Percentiles rank a stretch among this genome's conserved stretches.
These are phyloP conservation scores for Vulpes ferrilata DNA, from an alignment of 2,113 vertebrate genomes.

Conservation along the genomic window DNA sequence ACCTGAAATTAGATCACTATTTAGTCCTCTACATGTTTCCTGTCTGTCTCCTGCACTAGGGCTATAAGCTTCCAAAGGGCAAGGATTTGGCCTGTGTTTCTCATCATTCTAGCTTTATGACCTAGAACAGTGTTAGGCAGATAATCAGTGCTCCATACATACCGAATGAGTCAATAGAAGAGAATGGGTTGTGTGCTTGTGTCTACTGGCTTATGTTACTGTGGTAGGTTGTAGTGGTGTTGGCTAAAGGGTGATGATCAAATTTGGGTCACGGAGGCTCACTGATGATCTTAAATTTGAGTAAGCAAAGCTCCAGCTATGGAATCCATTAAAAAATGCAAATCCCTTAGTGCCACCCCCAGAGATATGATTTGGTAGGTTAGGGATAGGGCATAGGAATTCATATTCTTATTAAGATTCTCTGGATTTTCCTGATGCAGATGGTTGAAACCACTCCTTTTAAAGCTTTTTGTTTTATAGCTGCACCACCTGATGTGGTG, in stretches of 20 bases:
- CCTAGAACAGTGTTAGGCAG: not conserved
- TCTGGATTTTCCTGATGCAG: not conserved
- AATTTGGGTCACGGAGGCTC: not conserved
- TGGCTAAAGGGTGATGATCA: not conserved
- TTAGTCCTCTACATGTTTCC: not conserved
- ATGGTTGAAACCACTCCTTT: not conserved
- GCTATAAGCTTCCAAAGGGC: not conserved
- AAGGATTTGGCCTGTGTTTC: not conserved
- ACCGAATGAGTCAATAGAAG: not conserved
- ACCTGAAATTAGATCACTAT: not conserved
- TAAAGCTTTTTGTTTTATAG: not conserved
- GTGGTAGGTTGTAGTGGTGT: not conserved
- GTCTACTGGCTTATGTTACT: not conserved
- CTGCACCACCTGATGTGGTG: not conserved
- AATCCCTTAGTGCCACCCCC: not conserved
- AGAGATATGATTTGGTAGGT: not conserved
- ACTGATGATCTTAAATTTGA: not conserved
- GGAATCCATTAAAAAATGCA: not conserved
- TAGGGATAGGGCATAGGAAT: not conserved
- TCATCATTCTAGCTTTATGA: not conserved
- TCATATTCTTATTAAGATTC: not conserved
- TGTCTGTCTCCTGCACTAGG: not conserved
- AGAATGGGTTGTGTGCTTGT: too few species aligned
- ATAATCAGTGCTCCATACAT: not conserved
- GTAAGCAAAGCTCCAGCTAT: not conserved